Percentiles rank a stretch among this genome's conserved stretches.
Evolutionary conservation across 1,140 invertebrate species (phyloP).

Genomic region (Oedothorax gibbosus): DNA sequence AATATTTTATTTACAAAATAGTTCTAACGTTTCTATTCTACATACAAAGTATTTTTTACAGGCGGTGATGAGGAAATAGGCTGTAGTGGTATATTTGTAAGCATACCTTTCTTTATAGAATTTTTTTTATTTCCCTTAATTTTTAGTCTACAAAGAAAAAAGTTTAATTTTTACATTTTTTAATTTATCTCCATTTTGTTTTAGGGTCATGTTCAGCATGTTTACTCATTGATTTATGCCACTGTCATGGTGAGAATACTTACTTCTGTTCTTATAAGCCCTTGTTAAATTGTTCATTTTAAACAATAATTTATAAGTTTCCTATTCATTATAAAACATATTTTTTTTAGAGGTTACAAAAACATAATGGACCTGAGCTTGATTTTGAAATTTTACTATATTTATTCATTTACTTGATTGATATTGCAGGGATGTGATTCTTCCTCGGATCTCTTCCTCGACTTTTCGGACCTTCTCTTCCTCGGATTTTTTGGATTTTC

Average conservation of each 20-base stretch:
- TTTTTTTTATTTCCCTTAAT: not conserved
- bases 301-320: too few species aligned
- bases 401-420: too few species aligned
- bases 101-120: slow-evolving; percentile 54
- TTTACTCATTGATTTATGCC: slow-evolving; percentile 71
- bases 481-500: too few species aligned
- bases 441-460: too few species aligned
- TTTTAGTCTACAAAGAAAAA: not conserved
- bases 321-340: too few species aligned
- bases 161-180: not conserved
- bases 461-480: too few species aligned
- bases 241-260: slow-evolving; percentile 67
- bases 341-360: too few species aligned
- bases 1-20: not conserved
- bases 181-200: slow-evolving; percentile 58
- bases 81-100: slow-evolving; percentile 73
- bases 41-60: slow-evolving; percentile 64
- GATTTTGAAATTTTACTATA: too few species aligned
- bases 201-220: slow-evolving; percentile 69
- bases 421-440: too few species aligned
- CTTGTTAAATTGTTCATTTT: too few species aligned
- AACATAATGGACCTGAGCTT: too few species aligned
- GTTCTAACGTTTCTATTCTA: not conserved
- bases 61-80: slow-evolving; percentile 71
- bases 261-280: not conserved